phyloP scores from a whole-genome alignment of 2,113 vertebrate genomes.

The Machaerirhynchus nigripectus region DNA sequence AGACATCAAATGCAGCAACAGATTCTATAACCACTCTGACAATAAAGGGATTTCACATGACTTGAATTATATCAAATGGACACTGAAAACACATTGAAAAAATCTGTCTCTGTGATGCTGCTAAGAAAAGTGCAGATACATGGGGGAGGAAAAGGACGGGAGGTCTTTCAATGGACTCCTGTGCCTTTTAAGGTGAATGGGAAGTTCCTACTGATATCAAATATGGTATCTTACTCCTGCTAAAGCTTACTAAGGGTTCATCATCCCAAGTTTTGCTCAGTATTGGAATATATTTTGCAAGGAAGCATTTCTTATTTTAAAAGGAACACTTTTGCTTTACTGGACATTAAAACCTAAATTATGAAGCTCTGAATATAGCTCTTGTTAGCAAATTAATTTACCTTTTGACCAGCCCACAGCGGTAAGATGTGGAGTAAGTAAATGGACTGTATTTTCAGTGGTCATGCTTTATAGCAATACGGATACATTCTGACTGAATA shows the following conservation, averaged over 20 bases:
- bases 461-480: neutral
- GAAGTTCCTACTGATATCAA: neutral
- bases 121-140: neutral
- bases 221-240: neutral
- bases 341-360: neutral
- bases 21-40: neutral
- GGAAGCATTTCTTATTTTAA: neutral
- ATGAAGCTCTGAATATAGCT: neutral
- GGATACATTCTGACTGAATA: neutral
- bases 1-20: neutral
- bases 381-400: neutral
- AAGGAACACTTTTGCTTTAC: neutral
- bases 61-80: neutral
- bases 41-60: neutral
- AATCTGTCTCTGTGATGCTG: neutral
- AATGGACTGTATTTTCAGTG: neutral
- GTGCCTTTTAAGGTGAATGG: neutral
- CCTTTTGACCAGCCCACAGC: neutral
- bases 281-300: neutral
- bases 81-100: neutral
- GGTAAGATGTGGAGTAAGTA: neutral
- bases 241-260: neutral
- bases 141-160: neutral
- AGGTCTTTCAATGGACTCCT: neutral
- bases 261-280: accelerated